Evolutionary conservation across 1,140 invertebrate genomes (phyloP), one percentile per base, ranked within the genome.

Genomic region (Caenorhabditis briggsae): DNA sequence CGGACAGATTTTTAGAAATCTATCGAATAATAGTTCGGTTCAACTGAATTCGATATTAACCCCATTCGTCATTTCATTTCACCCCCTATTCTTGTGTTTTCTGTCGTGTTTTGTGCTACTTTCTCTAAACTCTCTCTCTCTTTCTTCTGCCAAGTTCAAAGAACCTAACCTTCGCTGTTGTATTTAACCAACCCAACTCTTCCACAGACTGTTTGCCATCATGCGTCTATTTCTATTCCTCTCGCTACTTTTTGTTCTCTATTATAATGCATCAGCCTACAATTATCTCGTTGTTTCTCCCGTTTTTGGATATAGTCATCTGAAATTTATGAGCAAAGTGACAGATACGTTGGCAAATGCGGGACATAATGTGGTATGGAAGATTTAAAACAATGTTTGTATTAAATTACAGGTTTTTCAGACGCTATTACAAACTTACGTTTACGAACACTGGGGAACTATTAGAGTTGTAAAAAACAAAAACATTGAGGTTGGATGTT

Each of bases 381-480:
- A 25, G 41, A 9, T 43, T 18, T 2, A 33, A 2, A 11, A 0
- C 16, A 18, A n/a, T 18, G 0, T 46, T 18, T 7, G 16, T 12
- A 18, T 25, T 33, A 2, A 58, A n/a, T 64, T 2, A 12, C 5
- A 16, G 7, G 16, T 6, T 70, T 46, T 64, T 70, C 41, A 70
- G 64, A 70, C 64, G 18, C 41, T 70, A 1, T 46, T 70, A n/a
- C 64, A 70, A 70, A 43, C 64, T 3, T 70, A 70, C n/a, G 18
- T 46, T n/a, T 70, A 70, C n/a, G 64, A 70, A 70, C 64, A 70
- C 16, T 70, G 64, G 64, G 64, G 64, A 46, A 70, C 33, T 8
- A 70, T 70, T 70, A 8, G 64, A 46, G 14, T 70, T 12, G 64
- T 18, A 1, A 70, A 70, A 46, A 70, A 70, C 41, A 70, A 70